Base-by-base conservation (phyloP, 2,888 invertebrate species). In the Priocnemis perturbator region DNA sequence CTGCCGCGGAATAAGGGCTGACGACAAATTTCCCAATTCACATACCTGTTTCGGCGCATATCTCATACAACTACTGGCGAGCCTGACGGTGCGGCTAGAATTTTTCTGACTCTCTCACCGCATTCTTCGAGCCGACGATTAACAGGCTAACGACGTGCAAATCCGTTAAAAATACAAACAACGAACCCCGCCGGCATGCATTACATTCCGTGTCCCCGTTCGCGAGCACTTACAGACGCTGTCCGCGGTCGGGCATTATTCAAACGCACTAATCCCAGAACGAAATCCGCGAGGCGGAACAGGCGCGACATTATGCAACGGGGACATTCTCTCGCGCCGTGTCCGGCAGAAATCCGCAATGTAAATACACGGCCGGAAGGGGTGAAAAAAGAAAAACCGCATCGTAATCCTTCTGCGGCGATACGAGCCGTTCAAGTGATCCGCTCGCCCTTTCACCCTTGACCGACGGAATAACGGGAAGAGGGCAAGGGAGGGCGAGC, bases 311-410 rank as follows among this genome's bases (percentile, higher is more conserved):
- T 50, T 50, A 50, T 50, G 17, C 50, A 5, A 14, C 19, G 50
- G 11, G 50, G 19, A 50, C 50, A 17, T 50, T 50, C n/a, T 14
- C 5, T 9, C 17, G 11, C 9, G 50, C 17, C 50, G 9, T 50
- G 50, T 50, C 19, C 17, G 50, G n/a, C 50, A 50, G 17, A 50
- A 50, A 50, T 50, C 50, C 50, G 50, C 50, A 50, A 50, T 50
- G 50, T 50, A 50, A 50, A 50, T 50, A 50, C 50, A 19, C 4
- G 21, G 15, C 17, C 20, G 7, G 23, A 23, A 53, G 21, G 21
- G 11, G 5, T 11, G 30, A 57, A 44, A 20, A 14, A 19, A 11
- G 0, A 30, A 11, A 19, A 14, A 30, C 3, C 2, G 9, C 15
- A 57, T 1, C 37, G 19, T 50, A 50, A 50, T 50, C 50, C 50